Evolutionary conservation across 1,140 invertebrate genomes (phyloP), one percentile per base, ranked within the genome.

Genomic region (Drosophila guanche): DNA sequence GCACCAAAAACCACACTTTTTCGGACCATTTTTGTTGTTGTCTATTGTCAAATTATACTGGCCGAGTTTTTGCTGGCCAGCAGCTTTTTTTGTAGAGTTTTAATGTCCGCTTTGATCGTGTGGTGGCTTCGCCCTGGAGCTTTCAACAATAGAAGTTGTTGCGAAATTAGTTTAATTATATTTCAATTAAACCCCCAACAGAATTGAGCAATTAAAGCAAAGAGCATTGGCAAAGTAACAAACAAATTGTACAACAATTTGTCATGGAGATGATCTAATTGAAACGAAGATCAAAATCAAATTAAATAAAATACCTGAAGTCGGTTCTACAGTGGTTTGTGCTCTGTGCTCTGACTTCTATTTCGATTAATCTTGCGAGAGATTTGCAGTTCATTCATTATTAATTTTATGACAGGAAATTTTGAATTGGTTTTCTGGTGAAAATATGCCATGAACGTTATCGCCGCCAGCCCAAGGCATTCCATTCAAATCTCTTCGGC

Each of bases 11-110:
- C 41, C 46, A 37, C 33, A 7, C 27, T 16, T 51, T 42, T 23
- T 23, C 33, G 10, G 14, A 53, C 16, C 16, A 7, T 29, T 37
- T 27, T 16, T 46, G 12, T 55, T 29, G 14, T 41, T 65, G 76
- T 73, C 68, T 65, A 51, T 57, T 71, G 70, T 27, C 69, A 77
- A 79, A 73, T 74, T 74, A 76, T 69, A 60, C 74, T 66, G 55
- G 55, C 14, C 62, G 52, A 70, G 57, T 45, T 67, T 54, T 63
- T 56, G 40, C 70, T 67, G 37, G 48, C 47, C 43, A 78, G 33
- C 48, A 33, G 20, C 16, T 29, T 43, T 51, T 43, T 55, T 45
- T 72, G 16, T 47, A 22, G 8, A 29, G 29, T 29, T 20, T 37
- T 37, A 37, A 37, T 37, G 10, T 10, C 27, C 12, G 16, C 29